A percentile compares a stretch with the other conserved stretches of the same genome.
Conservation (phyloP, 2,113 vertebrate genomes). For the Apistogramma diplotaenia region DNA sequence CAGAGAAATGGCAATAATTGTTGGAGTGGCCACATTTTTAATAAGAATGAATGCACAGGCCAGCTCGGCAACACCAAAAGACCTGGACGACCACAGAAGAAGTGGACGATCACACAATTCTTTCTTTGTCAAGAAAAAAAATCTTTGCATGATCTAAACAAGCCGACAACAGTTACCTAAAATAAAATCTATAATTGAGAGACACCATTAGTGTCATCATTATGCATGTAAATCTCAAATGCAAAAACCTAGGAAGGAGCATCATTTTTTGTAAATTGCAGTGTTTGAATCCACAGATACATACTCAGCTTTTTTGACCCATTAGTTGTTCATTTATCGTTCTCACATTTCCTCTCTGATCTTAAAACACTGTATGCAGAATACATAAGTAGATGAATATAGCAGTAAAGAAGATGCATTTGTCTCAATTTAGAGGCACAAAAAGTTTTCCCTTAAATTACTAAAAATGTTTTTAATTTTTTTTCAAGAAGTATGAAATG, state of each 20-base stretch:
- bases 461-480: neutral
- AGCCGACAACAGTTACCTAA: no score
- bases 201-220: neutral
- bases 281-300: neutral
- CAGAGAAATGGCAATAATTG: no score
- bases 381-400: neutral
- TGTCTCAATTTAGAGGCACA: neutral
- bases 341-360: neutral
- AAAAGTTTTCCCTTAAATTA: neutral
- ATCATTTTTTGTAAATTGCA: neutral
- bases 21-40: no score
- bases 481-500: neutral
- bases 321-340: no score
- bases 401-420: neutral
- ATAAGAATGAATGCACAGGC: no score
- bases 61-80: no score
- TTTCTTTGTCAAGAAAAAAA: no score
- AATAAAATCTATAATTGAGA: neutral
- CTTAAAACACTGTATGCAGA: neutral
- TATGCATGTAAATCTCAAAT: neutral
- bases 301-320: no score
- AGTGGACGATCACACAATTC: neutral
- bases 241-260: neutral
- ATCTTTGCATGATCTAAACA: neutral
- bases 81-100: neutral